A percentile compares a stretch with the other conserved stretches of the same genome.
These are phyloP conservation scores for Bovichtus diacanthus DNA, from an alignment of 2,797 vertebrate species.

Conservation along the genomic window DNA sequence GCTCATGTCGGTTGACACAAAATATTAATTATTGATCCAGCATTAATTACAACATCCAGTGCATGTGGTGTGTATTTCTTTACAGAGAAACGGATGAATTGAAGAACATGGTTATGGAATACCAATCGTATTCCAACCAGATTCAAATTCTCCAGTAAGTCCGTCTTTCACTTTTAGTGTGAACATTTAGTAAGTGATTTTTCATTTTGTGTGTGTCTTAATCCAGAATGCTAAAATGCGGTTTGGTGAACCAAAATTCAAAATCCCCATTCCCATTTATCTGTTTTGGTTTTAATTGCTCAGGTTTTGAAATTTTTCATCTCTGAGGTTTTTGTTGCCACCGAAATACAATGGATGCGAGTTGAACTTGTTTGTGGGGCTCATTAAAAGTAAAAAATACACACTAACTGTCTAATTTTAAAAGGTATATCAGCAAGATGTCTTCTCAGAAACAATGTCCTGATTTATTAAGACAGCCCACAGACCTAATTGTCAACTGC, in stretches of 20 bases:
- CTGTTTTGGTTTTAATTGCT: neutral
- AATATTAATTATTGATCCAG: neutral
- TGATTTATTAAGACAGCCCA: too few species aligned
- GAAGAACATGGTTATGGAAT: slow-evolving; percentile 77
- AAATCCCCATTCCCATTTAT: neutral
- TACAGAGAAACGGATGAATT: slow-evolving; percentile 78
- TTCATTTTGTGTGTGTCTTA: neutral
- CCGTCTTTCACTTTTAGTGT: neutral
- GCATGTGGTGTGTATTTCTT: neutral
- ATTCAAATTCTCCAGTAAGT: slow-evolving; percentile 82
- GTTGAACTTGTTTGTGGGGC: neutral
- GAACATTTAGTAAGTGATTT: neutral
- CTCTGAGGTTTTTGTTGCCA: neutral
- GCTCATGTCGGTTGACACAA: neutral
- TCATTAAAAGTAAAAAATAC: neutral
- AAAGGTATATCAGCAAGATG: neutral
- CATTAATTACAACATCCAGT: neutral
- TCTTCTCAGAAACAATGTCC: too few species aligned
- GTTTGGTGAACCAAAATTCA: neutral
- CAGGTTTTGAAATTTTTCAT: neutral
- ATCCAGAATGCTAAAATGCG: neutral
- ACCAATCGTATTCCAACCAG: slow-evolving; percentile 74
- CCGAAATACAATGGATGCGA: neutral
- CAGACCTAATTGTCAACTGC: too few species aligned
- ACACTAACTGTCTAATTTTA: neutral